phyloP scores from a whole-genome alignment of 1,140 invertebrate species.

The Panagrolaimus sp. region DNA sequence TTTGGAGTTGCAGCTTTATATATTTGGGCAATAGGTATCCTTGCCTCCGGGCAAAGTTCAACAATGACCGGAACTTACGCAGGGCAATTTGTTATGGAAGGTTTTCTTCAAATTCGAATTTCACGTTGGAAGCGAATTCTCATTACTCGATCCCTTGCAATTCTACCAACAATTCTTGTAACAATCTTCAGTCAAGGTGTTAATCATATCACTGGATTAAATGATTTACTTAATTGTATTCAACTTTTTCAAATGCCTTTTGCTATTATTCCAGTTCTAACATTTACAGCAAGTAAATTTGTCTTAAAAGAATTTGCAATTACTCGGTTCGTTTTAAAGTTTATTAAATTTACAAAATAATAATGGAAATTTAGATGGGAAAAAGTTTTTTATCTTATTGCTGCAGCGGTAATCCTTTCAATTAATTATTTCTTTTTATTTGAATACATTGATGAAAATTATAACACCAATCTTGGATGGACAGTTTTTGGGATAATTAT shows the following conservation, averaged over 20 bases:
- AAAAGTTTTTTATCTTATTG: conserved; percentile 2
- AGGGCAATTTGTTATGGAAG: conserved; percentile 57
- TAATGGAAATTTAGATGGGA: neutral
- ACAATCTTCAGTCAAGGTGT: conserved; percentile 60
- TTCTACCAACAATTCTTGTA: conserved; percentile 75
- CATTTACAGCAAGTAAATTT: conserved; percentile 20
- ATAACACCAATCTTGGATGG: neutral
- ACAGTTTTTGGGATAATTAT: conserved; percentile 5
- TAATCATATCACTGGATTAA: conserved; percentile 70
- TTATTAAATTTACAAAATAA: too few relatives aligned
- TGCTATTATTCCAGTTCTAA: conserved; percentile 21
- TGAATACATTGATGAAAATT: conserved; percentile 15
- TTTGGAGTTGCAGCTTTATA: conserved; percentile 75
- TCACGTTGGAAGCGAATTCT: conserved; percentile 78
- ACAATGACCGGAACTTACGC: conserved; percentile 70
- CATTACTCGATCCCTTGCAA: conserved; percentile 76
- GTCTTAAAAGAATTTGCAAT: conserved; percentile 1
- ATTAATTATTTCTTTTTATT: conserved; percentile 12
- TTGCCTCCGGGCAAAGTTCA: conserved; percentile 79
- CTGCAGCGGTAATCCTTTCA: neutral
- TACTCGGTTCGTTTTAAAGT: too few relatives aligned
- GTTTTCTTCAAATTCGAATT: conserved; percentile 79
- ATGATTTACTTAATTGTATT: conserved; percentile 75
- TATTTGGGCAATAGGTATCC: conserved; percentile 79
- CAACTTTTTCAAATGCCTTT: conserved; percentile 55